Evolutionary conservation across 2,888 invertebrate genomes (phyloP).

Genomic region (Epistrophella euchroma): DNA sequence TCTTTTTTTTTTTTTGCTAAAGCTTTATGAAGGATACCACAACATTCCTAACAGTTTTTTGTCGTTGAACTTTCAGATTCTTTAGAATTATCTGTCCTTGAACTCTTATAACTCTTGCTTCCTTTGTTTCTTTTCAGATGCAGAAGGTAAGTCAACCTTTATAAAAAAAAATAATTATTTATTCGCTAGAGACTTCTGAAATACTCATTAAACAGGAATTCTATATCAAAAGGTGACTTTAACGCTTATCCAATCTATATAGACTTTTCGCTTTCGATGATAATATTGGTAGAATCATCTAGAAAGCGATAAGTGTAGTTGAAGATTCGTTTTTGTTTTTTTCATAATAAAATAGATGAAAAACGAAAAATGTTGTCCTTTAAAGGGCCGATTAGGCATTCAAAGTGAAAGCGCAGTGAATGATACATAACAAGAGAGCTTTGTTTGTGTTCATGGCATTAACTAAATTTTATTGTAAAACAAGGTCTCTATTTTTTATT

Average conservation of each 20-base stretch:
- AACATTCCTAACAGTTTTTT: background rate
- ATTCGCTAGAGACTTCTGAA: constrained; percentile 7
- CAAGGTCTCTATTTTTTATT: too few species aligned
- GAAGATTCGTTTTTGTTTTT: too few species aligned
- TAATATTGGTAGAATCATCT: background rate
- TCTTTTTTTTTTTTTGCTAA: background rate
- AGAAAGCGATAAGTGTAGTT: too few species aligned
- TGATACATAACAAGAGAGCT: too few species aligned
- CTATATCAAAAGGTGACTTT: background rate
- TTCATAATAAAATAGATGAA: too few species aligned
- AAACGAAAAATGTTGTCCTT: too few species aligned
- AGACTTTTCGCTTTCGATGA: background rate
- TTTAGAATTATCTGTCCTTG: constrained; percentile 30
- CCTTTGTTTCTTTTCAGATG: constrained; percentile 71
- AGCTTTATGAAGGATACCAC: background rate
- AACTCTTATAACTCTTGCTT: constrained; percentile 61
- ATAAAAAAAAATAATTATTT: background rate
- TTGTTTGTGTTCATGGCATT: too few species aligned
- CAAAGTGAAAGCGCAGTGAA: too few species aligned
- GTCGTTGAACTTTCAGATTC: constrained; percentile 29
- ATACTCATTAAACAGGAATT: constrained; percentile 8
- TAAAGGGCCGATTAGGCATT: too few species aligned
- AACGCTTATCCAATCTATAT: background rate
- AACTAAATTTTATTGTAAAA: too few species aligned
- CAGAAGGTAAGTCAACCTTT: constrained; percentile 61